phyloP scores from a whole-genome alignment of 1,140 invertebrate genomes.

The Hypsibius dujardini region DNA sequence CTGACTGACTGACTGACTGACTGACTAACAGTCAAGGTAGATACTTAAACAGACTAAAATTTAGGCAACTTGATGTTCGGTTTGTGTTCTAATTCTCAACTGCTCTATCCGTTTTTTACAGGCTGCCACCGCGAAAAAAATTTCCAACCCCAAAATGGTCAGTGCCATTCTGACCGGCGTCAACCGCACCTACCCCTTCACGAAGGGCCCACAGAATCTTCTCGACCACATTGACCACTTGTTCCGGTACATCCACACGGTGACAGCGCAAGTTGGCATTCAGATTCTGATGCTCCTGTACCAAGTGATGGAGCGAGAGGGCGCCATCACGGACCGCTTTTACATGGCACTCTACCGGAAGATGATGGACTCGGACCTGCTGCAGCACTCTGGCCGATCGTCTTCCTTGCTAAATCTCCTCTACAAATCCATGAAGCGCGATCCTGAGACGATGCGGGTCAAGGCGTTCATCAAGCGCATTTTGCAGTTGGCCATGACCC shows the following conservation, averaged over 20 bases:
- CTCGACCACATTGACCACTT: conserved; percentile 58
- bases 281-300: conserved; percentile 69
- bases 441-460: conserved; percentile 49
- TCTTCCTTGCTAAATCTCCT: conserved; percentile 70
- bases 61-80: too few relatives aligned
- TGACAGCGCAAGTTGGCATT: conserved; percentile 55
- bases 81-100: not conserved
- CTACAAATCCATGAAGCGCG: conserved; percentile 61
- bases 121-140: not conserved
- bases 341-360: conserved; percentile 77
- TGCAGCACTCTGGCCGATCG: conserved; percentile 47
- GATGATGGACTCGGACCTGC: conserved; percentile 54
- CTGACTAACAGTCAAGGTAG: not conserved
- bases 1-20: not conserved
- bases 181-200: conserved; percentile 61
- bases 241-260: conserved; percentile 67
- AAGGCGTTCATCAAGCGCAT: conserved; percentile 74
- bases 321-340: conserved; percentile 47
- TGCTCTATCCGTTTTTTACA: not conserved
- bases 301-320: conserved; percentile 50
- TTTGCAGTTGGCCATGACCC: conserved; percentile 37
- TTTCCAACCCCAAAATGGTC: conserved; percentile 60
- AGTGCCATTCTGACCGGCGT: conserved; percentile 68
- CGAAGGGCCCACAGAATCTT: conserved; percentile 38
- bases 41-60: not conserved